Percentiles rank a stretch among this genome's conserved stretches.
Conservation (phyloP, 2,113 vertebrate genomes). For the Nesoenas mayeri region DNA sequence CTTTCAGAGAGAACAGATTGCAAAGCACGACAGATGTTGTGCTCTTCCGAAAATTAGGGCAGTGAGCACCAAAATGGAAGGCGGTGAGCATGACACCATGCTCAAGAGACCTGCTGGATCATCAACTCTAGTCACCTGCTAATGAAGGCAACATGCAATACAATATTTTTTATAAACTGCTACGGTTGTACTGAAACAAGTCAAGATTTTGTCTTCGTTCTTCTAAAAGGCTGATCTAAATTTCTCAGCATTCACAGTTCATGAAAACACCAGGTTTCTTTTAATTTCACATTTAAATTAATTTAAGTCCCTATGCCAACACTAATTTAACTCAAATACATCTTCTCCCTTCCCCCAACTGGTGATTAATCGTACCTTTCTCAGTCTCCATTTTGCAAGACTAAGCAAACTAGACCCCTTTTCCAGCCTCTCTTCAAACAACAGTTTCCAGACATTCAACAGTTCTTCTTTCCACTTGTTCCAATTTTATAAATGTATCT, state of each 20-base stretch:
- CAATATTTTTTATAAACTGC: neutral
- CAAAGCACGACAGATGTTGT: neutral
- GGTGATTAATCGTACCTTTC: neutral
- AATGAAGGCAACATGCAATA: neutral
- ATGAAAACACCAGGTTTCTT: neutral
- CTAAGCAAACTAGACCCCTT: fast-evolving
- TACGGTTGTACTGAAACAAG: neutral
- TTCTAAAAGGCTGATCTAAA: neutral
- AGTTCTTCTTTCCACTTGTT: neutral
- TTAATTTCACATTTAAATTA: neutral
- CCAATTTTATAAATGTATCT: neutral
- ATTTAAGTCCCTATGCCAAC: neutral
- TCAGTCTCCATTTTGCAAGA: neutral
- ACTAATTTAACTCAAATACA: neutral
- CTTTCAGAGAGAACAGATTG: neutral
- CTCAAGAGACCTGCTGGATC: neutral
- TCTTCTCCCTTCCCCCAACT: neutral
- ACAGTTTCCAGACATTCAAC: neutral
- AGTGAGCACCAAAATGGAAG: neutral
- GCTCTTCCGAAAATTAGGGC: neutral
- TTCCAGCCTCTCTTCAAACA: neutral
- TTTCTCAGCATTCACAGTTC: neutral
- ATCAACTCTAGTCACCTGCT: neutral
- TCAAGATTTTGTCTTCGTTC: neutral
- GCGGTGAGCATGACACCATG: fast-evolving